These are phyloP conservation scores for Dasyornis broadbenti DNA, from an alignment of 2,113 vertebrate species.

Conservation along the genomic window DNA sequence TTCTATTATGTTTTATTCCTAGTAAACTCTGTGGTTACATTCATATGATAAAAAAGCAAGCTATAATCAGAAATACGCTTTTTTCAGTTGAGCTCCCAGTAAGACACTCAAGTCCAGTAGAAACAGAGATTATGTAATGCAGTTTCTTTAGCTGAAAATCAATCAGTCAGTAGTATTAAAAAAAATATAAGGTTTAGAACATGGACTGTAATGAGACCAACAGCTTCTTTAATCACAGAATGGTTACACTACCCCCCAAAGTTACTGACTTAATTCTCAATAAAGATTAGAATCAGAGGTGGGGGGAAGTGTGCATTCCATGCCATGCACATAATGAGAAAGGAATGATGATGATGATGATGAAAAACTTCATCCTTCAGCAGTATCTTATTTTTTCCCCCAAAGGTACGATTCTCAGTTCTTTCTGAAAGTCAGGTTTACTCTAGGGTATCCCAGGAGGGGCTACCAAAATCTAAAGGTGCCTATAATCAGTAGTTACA, in stretches of 20 bases:
- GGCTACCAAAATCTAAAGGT: not conserved
- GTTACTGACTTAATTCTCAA: not conserved
- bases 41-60: conserved; percentile 35
- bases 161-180: not conserved
- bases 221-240: not conserved
- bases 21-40: conserved; percentile 47
- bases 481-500: not conserved
- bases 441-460: not conserved
- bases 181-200: not conserved
- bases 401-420: not conserved
- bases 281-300: not conserved
- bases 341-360: not conserved
- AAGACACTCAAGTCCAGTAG: not conserved
- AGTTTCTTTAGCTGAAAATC: not conserved
- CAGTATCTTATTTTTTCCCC: not conserved
- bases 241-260: not conserved
- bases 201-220: not conserved
- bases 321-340: not conserved
- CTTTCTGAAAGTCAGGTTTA: not conserved
- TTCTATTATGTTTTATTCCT: not conserved
- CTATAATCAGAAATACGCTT: conserved; percentile 9
- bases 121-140: not conserved
- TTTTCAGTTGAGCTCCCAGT: not conserved
- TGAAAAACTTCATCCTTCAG: not conserved
- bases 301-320: not conserved